phyloP scores from a whole-genome alignment of 2,113 vertebrate species.

The Oreotragus oreotragus region DNA sequence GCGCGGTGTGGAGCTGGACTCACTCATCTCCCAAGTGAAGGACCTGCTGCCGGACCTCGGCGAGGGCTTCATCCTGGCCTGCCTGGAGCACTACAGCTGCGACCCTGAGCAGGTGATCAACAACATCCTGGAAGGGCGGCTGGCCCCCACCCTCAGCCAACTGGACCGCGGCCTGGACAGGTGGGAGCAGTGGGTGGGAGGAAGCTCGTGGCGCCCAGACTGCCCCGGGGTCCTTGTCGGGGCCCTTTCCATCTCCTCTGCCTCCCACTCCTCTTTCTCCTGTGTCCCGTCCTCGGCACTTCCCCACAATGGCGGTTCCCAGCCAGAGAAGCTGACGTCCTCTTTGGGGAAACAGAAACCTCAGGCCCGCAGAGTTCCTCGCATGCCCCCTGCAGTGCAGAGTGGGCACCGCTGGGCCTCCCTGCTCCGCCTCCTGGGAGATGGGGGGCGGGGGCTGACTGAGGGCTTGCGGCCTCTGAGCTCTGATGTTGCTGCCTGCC shows the following conservation, averaged over 20 bases:
- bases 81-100: conserved; percentile 90
- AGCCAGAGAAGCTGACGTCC: neutral
- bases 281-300: neutral
- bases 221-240: neutral
- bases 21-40: conserved; percentile 90
- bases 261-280: neutral
- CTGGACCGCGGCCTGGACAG: conserved; percentile 90
- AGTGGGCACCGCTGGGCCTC: neutral
- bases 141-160: conserved; percentile 82
- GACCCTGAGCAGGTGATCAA: conserved; percentile 92
- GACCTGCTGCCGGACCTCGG: conserved; percentile 94
- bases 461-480: neutral
- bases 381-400: neutral
- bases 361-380: neutral
- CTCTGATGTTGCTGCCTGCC: neutral
- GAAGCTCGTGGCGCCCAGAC: fast-evolving
- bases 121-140: conserved; percentile 92
- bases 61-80: conserved; percentile 94
- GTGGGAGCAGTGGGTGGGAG: conserved; percentile 68
- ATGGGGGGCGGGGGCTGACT: neutral
- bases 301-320: neutral
- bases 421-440: neutral
- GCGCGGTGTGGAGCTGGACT: conserved; percentile 89
- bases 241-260: neutral
- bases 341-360: neutral